These are phyloP conservation scores for Ambastaia sidthimunki DNA, from an alignment of 2,797 vertebrate genomes.

Conservation along the genomic window DNA sequence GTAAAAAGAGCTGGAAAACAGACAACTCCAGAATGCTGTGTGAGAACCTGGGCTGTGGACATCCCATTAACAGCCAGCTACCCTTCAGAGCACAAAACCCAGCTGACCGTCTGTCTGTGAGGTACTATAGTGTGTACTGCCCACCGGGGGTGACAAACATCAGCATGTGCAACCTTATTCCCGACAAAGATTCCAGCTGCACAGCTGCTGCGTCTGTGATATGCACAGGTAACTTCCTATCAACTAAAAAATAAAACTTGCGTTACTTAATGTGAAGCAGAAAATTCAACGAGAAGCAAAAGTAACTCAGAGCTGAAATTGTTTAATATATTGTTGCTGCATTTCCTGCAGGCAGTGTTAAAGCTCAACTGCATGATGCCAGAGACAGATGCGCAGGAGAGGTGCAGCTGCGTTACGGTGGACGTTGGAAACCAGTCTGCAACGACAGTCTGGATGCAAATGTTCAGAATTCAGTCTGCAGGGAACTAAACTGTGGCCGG, in stretches of 20 bases:
- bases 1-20: slow-evolving; percentile 43
- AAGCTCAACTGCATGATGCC: not conserved
- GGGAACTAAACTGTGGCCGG: slow-evolving; percentile 51
- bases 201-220: slow-evolving; percentile 26
- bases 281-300: no score
- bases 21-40: slow-evolving; percentile 55
- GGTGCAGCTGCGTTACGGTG: slow-evolving; percentile 45
- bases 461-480: slow-evolving; percentile 54
- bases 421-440: slow-evolving; percentile 32
- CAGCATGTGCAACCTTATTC: slow-evolving; percentile 56
- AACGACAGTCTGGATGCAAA: fast-evolving
- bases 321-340: not conserved
- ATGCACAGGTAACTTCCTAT: slow-evolving; percentile 67
- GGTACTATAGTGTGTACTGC: slow-evolving; percentile 52
- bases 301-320: no score
- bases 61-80: fast-evolving
- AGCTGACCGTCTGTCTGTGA: fast-evolving
- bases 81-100: fast-evolving
- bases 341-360: slow-evolving; percentile 62
- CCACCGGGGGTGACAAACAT: fast-evolving
- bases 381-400: slow-evolving; percentile 67
- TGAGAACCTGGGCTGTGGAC: slow-evolving; percentile 56
- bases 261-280: no score
- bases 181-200: fast-evolving
- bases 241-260: no score